phyloP scores from a whole-genome alignment of 92 coral and sea anemone species.

The Epizoanthus ramosus region DNA sequence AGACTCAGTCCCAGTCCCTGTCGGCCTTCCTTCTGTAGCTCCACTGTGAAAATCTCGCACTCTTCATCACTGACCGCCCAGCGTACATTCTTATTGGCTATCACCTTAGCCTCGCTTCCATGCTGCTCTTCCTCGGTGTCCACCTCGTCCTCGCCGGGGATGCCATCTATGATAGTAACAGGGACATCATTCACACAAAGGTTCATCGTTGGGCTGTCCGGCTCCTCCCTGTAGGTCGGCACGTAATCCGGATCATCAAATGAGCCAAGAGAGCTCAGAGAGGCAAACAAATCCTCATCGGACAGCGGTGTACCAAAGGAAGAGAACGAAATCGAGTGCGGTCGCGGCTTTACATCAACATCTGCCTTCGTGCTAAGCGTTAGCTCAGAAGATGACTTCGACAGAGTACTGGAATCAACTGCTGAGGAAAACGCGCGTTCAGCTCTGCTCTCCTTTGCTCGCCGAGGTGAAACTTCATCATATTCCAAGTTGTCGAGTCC shows the following conservation, averaged over 20 bases:
- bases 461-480: slow-evolving; percentile 8
- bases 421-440: slow-evolving; percentile 76
- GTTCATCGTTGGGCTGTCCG: slow-evolving; percentile 76
- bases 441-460: slow-evolving; percentile 14
- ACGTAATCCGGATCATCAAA: slow-evolving; percentile 63
- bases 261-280: slow-evolving; percentile 49
- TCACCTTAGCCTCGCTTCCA: slow-evolving; percentile 52
- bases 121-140: slow-evolving; percentile 6
- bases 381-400: slow-evolving; percentile 74
- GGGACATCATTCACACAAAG: slow-evolving; percentile 83
- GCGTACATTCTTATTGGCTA: slow-evolving; percentile 74
- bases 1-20: slow-evolving; percentile 84
- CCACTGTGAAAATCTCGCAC: slow-evolving; percentile 77
- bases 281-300: slow-evolving; percentile 49
- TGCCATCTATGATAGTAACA: slow-evolving; percentile 85
- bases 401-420: slow-evolving; percentile 73
- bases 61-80: slow-evolving; percentile 84
- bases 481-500: slow-evolving; percentile 9
- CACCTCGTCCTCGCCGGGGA: slow-evolving; percentile 61
- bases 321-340: slow-evolving; percentile 71
- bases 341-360: slow-evolving; percentile 59
- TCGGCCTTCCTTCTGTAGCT: slow-evolving; percentile 72
- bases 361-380: slow-evolving; percentile 63
- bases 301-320: slow-evolving; percentile 77
- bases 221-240: slow-evolving; percentile 59